Evolutionary conservation across 2,113 vertebrate species (phyloP).

Genomic region (Sigmodon hispidus): DNA sequence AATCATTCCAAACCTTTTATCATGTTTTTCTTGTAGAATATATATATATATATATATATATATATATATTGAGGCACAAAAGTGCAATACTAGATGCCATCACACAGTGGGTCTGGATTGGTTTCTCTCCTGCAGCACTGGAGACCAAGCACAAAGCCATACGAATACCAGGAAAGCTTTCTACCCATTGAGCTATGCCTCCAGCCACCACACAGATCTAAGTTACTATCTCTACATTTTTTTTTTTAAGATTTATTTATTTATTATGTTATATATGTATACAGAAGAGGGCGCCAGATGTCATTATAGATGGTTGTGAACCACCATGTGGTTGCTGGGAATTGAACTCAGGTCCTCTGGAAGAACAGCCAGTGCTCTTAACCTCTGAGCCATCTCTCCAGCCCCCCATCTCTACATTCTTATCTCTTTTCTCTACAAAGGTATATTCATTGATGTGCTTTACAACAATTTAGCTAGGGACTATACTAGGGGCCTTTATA

Average conservation of each 20-base stretch:
- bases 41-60: constrained; percentile 5
- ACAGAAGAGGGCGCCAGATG: too few species aligned
- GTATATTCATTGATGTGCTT: not conserved
- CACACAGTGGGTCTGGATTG: not conserved
- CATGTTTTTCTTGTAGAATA: not conserved
- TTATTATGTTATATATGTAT: too few species aligned
- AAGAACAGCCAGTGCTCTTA: too few species aligned
- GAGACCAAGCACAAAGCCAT: not conserved
- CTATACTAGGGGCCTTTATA: not conserved
- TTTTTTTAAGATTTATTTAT: too few species aligned
- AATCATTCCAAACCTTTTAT: not conserved
- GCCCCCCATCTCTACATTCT: not conserved
- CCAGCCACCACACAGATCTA: too few species aligned
- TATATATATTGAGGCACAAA: not conserved
- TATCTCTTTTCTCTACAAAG: constrained; percentile 5
- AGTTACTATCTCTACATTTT: not conserved
- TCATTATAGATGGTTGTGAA: too few species aligned
- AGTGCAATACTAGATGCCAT: not conserved
- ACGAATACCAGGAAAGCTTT: not conserved
- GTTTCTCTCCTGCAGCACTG: not conserved
- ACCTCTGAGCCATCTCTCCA: not conserved
- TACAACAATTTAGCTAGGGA: not conserved
- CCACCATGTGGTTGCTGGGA: too few species aligned
- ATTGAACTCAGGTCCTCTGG: too few species aligned
- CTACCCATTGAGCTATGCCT: not conserved